These are phyloP conservation scores for Pseudopipra pipra DNA, from an alignment of 2,113 vertebrate genomes.

Conservation along the genomic window DNA sequence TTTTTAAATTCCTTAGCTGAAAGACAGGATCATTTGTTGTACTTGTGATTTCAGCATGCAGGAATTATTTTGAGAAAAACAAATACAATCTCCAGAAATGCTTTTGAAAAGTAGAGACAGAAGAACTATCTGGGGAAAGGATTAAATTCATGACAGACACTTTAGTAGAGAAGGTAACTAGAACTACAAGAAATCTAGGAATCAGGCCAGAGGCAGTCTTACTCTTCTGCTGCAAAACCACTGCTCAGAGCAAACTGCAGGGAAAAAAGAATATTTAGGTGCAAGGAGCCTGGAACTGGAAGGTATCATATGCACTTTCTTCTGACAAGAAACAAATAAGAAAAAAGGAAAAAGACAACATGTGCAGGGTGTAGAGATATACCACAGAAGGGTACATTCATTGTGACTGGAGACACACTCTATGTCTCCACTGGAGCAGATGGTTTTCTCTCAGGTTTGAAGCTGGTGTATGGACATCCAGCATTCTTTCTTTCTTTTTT, in stretches of 20 bases:
- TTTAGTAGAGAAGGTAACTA: background rate
- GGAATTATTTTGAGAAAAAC: slow-evolving; percentile 37
- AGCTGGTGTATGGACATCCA: background rate
- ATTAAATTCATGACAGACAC: background rate
- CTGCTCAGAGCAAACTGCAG: background rate
- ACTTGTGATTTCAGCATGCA: slow-evolving; percentile 16
- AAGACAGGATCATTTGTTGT: slow-evolving; percentile 3
- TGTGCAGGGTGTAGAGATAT: background rate
- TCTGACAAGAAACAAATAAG: background rate
- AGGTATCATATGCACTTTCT: background rate
- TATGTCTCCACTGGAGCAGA: background rate
- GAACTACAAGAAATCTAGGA: background rate
- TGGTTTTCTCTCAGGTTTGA: background rate
- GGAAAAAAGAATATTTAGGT: background rate
- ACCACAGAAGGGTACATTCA: background rate
- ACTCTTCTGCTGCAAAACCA: background rate
- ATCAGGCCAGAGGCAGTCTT: background rate
- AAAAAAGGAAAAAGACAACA: background rate
- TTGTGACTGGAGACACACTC: background rate
- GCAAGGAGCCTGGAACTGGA: background rate
- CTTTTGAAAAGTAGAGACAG: background rate
- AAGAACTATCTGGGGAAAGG: slow-evolving; percentile 5
- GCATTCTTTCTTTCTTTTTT: background rate
- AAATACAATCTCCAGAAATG: background rate
- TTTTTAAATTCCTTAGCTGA: slow-evolving; percentile 16